Base-by-base conservation (phyloP, 2,797 vertebrate species). In the Potorous gilbertii region DNA sequence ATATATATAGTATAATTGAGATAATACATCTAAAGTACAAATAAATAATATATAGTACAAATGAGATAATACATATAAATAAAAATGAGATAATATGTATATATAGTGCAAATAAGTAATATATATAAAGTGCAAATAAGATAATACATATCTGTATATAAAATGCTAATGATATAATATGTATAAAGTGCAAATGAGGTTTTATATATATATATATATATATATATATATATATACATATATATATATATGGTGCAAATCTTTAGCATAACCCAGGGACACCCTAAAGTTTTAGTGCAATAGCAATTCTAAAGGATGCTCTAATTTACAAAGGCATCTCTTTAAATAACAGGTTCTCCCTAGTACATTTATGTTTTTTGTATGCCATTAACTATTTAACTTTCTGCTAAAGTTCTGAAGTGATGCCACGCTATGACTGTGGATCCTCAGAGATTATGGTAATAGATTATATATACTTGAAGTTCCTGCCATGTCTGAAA, bases 271-370 rank as follows among this genome's bases (percentile, higher is more conserved):
- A 46, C 21, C 40, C n/a, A 40, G 6, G n/a, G 16, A 74, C 5
- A 40, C 34, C n/a, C n/a, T 40, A 81, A 46, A 81, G 40, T 81
- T 21, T 46, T 46, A 81, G 18, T 46, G n/a, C 40, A 81, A 21
- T 97, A 93, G 96, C 18, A 96, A 92, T 87, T 94, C 40, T 96
- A 97, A 98, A 96, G 90, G 40, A 93, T 93, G 90, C 94, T 92
- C 56, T 94, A 54, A 92, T 94, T 96, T 95, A 92, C 59, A 97
- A 93, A 95, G 54, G 54, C 6, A 95, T 34, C 62, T 56, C 55
- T 95, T 81, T 94, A 95, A 96, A 94, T 55, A 96, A 91, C 24
- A 81, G 29, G 21, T n/a, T n/a, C 46, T 93, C 56, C 87, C 29
- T 46, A 46, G 31, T 91, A 34, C 90, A 54, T 92, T 56, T 54